Conservation (phyloP, 2,797 vertebrate species). For the Artibeus jamaicensis region DNA sequence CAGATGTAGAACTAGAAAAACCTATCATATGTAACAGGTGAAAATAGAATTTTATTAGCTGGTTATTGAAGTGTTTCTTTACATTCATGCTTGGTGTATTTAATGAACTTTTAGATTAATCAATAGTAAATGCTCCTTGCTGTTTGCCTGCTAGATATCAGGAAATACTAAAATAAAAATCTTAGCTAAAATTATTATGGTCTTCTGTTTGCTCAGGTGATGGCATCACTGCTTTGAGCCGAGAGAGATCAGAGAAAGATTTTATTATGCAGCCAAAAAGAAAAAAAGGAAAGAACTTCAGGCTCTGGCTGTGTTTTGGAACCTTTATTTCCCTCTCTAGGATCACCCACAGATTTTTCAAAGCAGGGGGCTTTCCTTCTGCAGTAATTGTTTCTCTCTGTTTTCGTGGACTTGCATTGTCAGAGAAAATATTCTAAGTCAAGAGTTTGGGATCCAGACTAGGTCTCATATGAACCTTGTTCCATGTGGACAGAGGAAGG, state of each 20-base stretch:
- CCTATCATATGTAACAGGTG: conserved; percentile 60
- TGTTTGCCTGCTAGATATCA: background rate
- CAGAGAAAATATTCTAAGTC: conserved; percentile 34
- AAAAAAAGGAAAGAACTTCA: background rate
- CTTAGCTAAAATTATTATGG: conserved; percentile 36
- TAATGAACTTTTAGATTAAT: conserved; percentile 36
- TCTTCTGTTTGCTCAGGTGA: conserved; percentile 61
- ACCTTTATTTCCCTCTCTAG: conserved; percentile 66
- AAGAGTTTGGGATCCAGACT: conserved; percentile 58
- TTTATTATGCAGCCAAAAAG: conserved; percentile 65
- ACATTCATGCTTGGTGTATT: background rate
- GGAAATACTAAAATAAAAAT: conserved; percentile 46
- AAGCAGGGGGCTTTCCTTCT: conserved; percentile 60
- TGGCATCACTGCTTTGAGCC: conserved; percentile 63
- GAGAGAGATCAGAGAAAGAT: conserved; percentile 52
- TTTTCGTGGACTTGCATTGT: conserved; percentile 41
- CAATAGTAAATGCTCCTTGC: background rate
- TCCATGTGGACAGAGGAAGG: background rate
- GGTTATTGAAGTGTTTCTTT: background rate
- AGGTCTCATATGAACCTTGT: background rate
- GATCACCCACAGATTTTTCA: conserved; percentile 66
- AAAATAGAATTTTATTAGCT: conserved; percentile 43
- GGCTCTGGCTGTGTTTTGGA: conserved; percentile 47
- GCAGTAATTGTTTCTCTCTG: conserved; percentile 26
- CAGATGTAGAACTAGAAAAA: conserved; percentile 20